Evolutionary conservation across 2,113 vertebrate genomes (phyloP).

Genomic region (Vulpes vulpes): DNA sequence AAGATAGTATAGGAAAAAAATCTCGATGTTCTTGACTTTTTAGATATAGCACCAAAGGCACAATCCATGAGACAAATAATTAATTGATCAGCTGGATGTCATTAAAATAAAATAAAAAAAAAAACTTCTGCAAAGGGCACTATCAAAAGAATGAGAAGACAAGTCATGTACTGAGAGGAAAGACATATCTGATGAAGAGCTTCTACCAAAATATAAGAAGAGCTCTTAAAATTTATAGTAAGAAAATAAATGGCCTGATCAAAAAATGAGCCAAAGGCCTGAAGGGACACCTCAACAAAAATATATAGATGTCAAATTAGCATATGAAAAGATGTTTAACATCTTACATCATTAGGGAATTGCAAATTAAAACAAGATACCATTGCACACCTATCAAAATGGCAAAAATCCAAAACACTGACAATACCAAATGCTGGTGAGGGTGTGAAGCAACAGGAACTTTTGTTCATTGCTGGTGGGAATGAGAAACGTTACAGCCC

Average conservation of each 20-base stretch:
- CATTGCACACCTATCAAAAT: neutral
- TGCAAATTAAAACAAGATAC: neutral
- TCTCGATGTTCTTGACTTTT: neutral
- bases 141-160: neutral
- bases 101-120: neutral
- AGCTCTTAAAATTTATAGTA: neutral
- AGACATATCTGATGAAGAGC: neutral
- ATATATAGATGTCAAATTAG: too few relatives aligned
- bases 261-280: neutral
- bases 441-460: neutral
- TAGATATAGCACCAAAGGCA: neutral
- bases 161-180: neutral
- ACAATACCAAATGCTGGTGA: neutral
- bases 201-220: neutral
- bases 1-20: neutral
- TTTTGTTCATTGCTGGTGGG: neutral
- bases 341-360: neutral
- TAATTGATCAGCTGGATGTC: neutral
- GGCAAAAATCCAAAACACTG: neutral
- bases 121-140: neutral
- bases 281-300: neutral
- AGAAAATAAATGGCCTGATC: neutral
- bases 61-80: neutral
- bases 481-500: neutral
- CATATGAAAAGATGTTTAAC: neutral